These are phyloP conservation scores for Meloidogyne floridensis DNA, from an alignment of 1,140 invertebrate genomes.

Conservation along the genomic window DNA sequence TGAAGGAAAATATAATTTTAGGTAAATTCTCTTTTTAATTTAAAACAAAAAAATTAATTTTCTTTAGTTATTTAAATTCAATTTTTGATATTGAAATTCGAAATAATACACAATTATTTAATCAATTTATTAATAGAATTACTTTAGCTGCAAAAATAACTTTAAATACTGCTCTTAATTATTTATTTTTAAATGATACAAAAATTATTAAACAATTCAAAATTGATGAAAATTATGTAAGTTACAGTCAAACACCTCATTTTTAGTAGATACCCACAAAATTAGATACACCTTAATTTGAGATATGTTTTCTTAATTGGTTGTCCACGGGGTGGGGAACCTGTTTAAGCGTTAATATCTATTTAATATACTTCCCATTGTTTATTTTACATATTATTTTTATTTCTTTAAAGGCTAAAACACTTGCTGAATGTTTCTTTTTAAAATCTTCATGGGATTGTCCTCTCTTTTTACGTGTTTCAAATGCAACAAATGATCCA, in stretches of 20 bases:
- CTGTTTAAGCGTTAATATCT: too few species aligned
- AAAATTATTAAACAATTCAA: slow-evolving; percentile 13
- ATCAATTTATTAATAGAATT: slow-evolving; percentile 31
- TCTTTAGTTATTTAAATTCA: slow-evolving; percentile 37
- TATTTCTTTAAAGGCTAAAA: slow-evolving; percentile 33
- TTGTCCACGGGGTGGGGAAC: too few species aligned
- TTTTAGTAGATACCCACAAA: too few species aligned
- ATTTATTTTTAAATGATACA: slow-evolving; percentile 29
- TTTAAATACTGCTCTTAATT: slow-evolving; percentile 33
- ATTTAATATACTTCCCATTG: too few species aligned
- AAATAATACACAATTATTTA: neutral
- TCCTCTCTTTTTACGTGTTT: slow-evolving; percentile 32
- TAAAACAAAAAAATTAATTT: neutral
- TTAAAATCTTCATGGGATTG: slow-evolving; percentile 41
- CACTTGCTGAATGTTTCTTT: slow-evolving; percentile 42
- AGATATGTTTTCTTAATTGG: too few species aligned
- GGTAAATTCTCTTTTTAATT: slow-evolving; percentile 27
- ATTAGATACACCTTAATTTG: too few species aligned
- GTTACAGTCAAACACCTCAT: too few species aligned
- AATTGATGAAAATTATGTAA: slow-evolving; percentile 36
- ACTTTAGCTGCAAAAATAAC: slow-evolving; percentile 34
- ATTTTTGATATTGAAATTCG: slow-evolving; percentile 32
- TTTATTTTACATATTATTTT: slow-evolving; percentile 13
- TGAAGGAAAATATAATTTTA: slow-evolving; percentile 32
- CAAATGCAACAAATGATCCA: slow-evolving; percentile 25